phyloP scores from a whole-genome alignment of 2,113 vertebrate genomes.

The Passer montanus region DNA sequence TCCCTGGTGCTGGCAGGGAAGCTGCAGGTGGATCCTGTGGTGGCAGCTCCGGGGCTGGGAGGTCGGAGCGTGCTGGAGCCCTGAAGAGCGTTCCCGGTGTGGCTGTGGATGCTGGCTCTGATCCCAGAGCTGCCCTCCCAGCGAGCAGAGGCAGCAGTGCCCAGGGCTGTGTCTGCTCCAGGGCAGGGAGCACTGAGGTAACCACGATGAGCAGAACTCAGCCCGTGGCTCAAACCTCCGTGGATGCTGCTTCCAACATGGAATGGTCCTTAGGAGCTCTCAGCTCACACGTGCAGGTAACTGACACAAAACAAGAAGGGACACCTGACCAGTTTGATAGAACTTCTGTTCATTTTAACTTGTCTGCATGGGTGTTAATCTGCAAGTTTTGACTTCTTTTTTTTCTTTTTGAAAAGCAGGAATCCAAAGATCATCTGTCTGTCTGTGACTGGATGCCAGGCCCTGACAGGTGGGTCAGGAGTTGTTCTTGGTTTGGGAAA shows the following conservation, averaged over 20 bases:
- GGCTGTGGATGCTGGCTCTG: constrained; percentile 3
- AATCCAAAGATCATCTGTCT: not conserved
- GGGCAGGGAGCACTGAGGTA: constrained; percentile 62
- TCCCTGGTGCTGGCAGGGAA: not conserved
- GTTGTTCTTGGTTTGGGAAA: not conserved
- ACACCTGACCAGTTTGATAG: not conserved
- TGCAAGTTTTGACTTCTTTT: not conserved
- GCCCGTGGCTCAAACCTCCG: not conserved
- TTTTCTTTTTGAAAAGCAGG: not conserved
- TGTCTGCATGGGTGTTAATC: not conserved
- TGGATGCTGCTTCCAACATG: constrained; percentile 44
- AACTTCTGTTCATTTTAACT: not conserved
- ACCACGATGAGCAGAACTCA: constrained; percentile 43
- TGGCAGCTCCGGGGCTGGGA: not conserved
- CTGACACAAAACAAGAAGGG: not conserved
- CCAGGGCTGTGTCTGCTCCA: not conserved
- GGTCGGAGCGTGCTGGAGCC: rapidly evolving
- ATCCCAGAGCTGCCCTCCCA: constrained; percentile 61
- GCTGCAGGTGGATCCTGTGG: not conserved
- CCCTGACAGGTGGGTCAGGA: constrained; percentile 47
- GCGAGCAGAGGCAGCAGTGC: constrained; percentile 40
- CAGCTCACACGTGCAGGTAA: constrained; percentile 41
- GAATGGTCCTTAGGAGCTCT: not conserved
- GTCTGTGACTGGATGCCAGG: not conserved
- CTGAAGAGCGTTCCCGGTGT: rapidly evolving